A percentile compares a stretch with the other conserved stretches of the same genome.
These are phyloP conservation scores for Muscicapa striata DNA, from an alignment of 2,797 vertebrate species.

Conservation along the genomic window DNA sequence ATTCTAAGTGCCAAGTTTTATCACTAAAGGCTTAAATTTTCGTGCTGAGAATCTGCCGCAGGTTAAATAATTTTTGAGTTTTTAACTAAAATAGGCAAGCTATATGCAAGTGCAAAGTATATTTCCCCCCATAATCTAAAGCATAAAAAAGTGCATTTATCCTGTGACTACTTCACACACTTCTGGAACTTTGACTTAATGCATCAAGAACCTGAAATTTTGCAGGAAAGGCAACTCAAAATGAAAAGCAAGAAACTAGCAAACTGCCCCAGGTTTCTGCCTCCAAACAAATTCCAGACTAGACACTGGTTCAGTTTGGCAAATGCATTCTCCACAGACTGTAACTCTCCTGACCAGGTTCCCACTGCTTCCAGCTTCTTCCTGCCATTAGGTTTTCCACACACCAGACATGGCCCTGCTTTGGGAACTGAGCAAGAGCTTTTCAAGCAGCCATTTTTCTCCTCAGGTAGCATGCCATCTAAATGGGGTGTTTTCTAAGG, in stretches of 20 bases:
- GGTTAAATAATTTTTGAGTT: not conserved
- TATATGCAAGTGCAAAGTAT: not conserved
- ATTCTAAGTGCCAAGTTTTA: not conserved
- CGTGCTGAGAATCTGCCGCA: not conserved
- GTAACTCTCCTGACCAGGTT: not conserved
- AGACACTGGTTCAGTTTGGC: not conserved
- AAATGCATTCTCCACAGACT: not conserved
- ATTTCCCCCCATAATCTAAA: not conserved
- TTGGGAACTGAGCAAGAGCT: not conserved
- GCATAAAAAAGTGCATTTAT: not conserved
- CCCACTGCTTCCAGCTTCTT: not conserved
- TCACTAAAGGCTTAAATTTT: not conserved
- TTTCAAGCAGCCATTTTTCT: not conserved
- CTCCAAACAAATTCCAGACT: not conserved
- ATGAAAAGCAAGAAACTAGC: not conserved
- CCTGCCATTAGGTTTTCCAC: not conserved
- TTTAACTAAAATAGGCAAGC: not conserved
- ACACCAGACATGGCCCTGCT: not conserved
- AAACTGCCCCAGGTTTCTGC: not conserved
- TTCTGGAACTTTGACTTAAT: not conserved
- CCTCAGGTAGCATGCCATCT: not conserved
- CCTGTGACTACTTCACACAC: not conserved
- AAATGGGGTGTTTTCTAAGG: not conserved
- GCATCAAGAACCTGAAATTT: not conserved
- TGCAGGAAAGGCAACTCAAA: not conserved